These are phyloP conservation scores for Apis cerana DNA, from an alignment of 1,140 invertebrate species.

Conservation along the genomic window DNA sequence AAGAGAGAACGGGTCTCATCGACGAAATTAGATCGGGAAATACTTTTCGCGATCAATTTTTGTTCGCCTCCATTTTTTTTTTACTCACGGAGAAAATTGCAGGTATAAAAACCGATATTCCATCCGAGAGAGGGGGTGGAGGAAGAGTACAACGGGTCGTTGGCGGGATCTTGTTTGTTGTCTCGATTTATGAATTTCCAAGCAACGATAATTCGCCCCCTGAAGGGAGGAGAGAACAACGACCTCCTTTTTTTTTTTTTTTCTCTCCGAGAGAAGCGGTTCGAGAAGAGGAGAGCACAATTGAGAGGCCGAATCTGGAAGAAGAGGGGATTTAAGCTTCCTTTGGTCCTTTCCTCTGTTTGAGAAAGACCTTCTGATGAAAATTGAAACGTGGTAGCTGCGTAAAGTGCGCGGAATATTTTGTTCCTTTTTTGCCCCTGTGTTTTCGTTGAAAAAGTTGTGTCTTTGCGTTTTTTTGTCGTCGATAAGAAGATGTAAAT, in stretches of 20 bases:
- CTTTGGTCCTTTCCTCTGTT: too few relatives aligned
- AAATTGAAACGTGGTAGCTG: too few relatives aligned
- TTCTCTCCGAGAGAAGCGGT: too few relatives aligned
- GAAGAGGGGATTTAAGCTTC: background rate
- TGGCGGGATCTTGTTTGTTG: background rate
- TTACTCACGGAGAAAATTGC: slow-evolving; percentile 32
- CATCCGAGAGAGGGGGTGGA: too few relatives aligned
- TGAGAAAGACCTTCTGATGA: too few relatives aligned
- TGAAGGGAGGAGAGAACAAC: background rate
- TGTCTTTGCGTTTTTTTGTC: too few relatives aligned
- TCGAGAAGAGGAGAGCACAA: background rate
- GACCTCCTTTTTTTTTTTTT: background rate
- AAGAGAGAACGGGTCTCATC: slow-evolving; percentile 24
- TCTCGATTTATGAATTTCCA: background rate
- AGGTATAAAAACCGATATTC: slow-evolving; percentile 25
- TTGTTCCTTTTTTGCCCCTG: too few relatives aligned
- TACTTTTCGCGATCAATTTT: slow-evolving; percentile 45
- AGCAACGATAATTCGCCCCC: background rate
- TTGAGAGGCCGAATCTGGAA: too few relatives aligned
- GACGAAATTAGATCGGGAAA: slow-evolving; percentile 57
- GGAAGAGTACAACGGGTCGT: background rate
- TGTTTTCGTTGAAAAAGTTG: too few relatives aligned
- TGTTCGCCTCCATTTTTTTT: slow-evolving; percentile 29
- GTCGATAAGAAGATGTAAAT: too few relatives aligned
- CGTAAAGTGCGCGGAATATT: too few relatives aligned